phyloP scores from a whole-genome alignment of 2,888 invertebrate genomes.

The Serrognathus titanus region DNA sequence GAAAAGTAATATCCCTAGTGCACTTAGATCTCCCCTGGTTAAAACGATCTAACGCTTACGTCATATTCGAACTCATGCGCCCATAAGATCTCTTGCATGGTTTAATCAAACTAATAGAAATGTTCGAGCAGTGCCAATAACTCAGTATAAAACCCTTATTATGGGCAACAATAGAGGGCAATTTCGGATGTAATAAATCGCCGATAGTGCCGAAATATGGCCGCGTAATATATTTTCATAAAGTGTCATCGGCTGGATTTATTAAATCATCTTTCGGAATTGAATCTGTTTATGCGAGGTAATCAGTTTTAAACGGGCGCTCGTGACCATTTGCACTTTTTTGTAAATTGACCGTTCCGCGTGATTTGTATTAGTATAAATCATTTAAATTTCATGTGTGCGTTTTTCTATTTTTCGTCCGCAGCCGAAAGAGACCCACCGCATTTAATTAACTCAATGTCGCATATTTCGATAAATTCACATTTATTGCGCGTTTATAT shows the following conservation, averaged over 20 bases:
- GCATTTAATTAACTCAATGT: conserved; percentile 20
- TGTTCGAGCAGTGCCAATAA: conserved; percentile 41
- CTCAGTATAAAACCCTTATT: conserved; percentile 37
- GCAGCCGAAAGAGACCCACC: conserved; percentile 14
- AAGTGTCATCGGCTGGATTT: conserved; percentile 50
- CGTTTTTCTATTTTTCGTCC: conserved; percentile 2
- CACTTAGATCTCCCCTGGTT: conserved; percentile 9
- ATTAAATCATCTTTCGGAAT: conserved; percentile 46
- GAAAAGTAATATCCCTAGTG: neutral
- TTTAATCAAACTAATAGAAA: conserved; percentile 49
- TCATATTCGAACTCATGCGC: conserved; percentile 39
- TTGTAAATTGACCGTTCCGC: conserved; percentile 14
- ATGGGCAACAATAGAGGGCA: conserved; percentile 29
- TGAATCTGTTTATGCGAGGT: conserved; percentile 45
- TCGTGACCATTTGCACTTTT: conserved; percentile 18
- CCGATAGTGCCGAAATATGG: conserved; percentile 39
- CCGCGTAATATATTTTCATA: conserved; percentile 48
- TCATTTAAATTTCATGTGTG: conserved; percentile 13
- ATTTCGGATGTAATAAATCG: conserved; percentile 32
- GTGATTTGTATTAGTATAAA: conserved; percentile 19
- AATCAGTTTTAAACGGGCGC: conserved; percentile 42
- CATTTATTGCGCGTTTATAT: conserved; percentile 16
- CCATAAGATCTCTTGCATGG: conserved; percentile 5
- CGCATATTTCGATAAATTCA: conserved; percentile 17
- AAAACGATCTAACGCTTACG: conserved; percentile 31